Base-by-base conservation (phyloP, 2,888 invertebrate species). In the Amphipoea oculea region DNA sequence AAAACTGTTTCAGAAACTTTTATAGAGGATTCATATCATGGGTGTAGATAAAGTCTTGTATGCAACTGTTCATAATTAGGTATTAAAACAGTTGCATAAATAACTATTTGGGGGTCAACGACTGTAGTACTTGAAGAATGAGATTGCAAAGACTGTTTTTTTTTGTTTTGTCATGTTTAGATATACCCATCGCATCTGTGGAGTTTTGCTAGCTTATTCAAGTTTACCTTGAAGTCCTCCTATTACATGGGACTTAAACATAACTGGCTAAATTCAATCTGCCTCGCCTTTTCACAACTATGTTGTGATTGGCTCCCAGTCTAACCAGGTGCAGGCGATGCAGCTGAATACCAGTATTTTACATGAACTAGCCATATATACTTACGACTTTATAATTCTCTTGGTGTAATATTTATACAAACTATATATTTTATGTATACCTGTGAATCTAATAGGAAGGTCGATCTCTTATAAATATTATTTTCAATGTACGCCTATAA, bases 381-480 rank as follows among this genome's bases (percentile, higher is more conserved):
- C 11, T 48, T 65, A 65, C 36, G 62, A 82, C 45, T 80, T 80
- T 62, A 67, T 62, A 14, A 67, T 54, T 36, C 45, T 74, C 51
- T 54, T 20, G 1, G 20, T 80, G 67, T 29, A 76, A 67, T 76
- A 80, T 67, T 40, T 82, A 80, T 62, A 80, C 17, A 54, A 42
- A 36, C 51, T 77, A 83, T 4, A 48, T 48, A 45, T 45, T 11
- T 12, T 48, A 48, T 48, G 0, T 48, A 48, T 76, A 76, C n/a
- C 36, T 62, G 54, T 83, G 80, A 80, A 68, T 78, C 78, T 78
- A 29, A 40, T 45, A 54, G 2, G 12, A 83, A 67, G 14, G 42
- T 40, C 9, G 78, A 80, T 80, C 80, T 80, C 67, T 54, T 48
- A 60, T 40, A 54, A 57, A 76, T 82, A 82, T 75, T 82, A 14